phyloP scores from a whole-genome alignment of 2,888 invertebrate species.

The Machimus atricapillus region DNA sequence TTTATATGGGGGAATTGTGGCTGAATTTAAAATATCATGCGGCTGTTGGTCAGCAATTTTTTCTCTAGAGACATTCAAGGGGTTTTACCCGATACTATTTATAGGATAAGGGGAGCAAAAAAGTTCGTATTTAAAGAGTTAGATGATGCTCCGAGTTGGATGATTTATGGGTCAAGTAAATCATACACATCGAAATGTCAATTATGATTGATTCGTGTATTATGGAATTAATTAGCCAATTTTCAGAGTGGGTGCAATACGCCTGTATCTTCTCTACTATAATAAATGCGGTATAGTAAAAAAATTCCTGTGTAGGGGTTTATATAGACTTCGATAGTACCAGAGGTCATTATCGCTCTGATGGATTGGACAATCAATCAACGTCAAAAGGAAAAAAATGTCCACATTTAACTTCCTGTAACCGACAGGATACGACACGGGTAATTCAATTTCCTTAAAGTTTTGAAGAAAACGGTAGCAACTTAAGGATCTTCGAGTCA shows the following conservation, averaged over 20 bases:
- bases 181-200: background rate
- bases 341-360: background rate
- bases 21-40: background rate
- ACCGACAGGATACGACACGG: no score
- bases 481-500: no score
- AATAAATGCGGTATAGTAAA: background rate
- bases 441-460: background rate
- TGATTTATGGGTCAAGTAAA: background rate
- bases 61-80: background rate
- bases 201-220: background rate
- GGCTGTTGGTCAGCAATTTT: background rate
- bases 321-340: background rate
- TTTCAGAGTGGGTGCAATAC: background rate
- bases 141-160: background rate
- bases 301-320: background rate
- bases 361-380: background rate
- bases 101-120: background rate
- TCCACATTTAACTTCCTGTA: background rate
- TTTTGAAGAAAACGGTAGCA: background rate
- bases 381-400: background rate
- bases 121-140: background rate
- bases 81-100: background rate
- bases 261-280: background rate
- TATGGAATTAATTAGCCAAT: background rate
- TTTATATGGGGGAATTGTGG: constrained; percentile 14